Percentiles rank a stretch among this genome's conserved stretches.
Conservation (phyloP, 1,140 invertebrate species). For the Musca vetustissima region DNA sequence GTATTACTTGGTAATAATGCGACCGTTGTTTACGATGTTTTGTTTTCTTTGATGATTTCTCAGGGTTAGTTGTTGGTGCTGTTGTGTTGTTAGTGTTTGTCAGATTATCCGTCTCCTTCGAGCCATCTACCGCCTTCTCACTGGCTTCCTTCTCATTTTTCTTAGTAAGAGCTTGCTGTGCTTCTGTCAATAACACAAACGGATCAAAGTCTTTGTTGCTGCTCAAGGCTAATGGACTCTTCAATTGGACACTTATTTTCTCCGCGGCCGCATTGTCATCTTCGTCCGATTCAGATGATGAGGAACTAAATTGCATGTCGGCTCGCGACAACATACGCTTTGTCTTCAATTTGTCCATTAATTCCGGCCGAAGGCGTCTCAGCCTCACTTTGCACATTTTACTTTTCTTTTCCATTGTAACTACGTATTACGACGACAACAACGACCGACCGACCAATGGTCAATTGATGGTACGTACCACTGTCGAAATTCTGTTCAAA, state of each 20-base stretch:
- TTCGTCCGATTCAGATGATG: conserved; percentile 6
- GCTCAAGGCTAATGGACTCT: background rate
- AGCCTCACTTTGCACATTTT: conserved; percentile 19
- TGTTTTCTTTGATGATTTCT: background rate
- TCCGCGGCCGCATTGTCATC: background rate
- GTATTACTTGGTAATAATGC: background rate
- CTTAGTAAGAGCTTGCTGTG: background rate
- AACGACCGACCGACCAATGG: too few species aligned
- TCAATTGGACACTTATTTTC: conserved; percentile 12
- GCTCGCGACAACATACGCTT: background rate
- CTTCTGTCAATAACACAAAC: conserved; percentile 7
- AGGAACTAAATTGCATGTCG: background rate
- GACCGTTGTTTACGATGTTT: conserved; percentile 2
- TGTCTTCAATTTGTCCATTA: conserved; percentile 7
- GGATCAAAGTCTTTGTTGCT: conserved; percentile 12
- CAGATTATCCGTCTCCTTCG: too few species aligned
- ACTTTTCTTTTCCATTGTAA: conserved; percentile 14
- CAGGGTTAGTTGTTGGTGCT: background rate
- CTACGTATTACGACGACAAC: background rate
- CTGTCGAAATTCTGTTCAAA: too few species aligned
- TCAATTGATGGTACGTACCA: too few species aligned
- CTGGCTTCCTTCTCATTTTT: background rate
- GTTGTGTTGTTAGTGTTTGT: background rate
- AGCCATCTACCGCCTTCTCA: background rate
- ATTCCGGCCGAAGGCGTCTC: conserved; percentile 9